Conservation (phyloP, 2,113 vertebrate genomes). For the Brevimyrus niger region DNA sequence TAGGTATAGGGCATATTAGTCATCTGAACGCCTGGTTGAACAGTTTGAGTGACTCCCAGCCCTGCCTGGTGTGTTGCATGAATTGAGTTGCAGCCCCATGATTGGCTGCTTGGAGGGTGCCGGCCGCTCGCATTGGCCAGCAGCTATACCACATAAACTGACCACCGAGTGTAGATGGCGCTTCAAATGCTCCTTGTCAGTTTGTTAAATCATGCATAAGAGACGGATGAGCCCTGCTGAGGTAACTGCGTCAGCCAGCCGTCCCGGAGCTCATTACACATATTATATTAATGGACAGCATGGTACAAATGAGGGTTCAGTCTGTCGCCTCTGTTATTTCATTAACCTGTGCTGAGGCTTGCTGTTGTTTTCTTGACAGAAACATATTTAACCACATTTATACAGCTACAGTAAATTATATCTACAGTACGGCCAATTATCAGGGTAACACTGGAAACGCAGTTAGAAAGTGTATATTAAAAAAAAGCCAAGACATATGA, state of each 20-base stretch:
- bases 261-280: not conserved
- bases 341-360: not conserved
- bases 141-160: not conserved
- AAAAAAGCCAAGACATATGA: not conserved
- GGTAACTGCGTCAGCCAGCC: not conserved
- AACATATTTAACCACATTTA: not conserved
- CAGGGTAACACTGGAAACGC: not conserved
- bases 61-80: not conserved
- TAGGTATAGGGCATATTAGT: not conserved
- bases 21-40: not conserved
- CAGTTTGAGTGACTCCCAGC: not conserved
- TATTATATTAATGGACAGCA: slow-evolving; percentile 3
- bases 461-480: not conserved
- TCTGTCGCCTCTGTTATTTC: not conserved
- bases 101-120: not conserved
- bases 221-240: not conserved
- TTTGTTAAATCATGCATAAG: slow-evolving; percentile 16
- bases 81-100: not conserved
- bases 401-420: not conserved
- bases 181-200: not conserved
- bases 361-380: not conserved
- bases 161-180: not conserved
- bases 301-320: not conserved
- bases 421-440: not conserved
- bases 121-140: not conserved